These are phyloP conservation scores for Synergus laeviventris DNA, from an alignment of 2,888 invertebrate genomes.

Conservation along the genomic window DNA sequence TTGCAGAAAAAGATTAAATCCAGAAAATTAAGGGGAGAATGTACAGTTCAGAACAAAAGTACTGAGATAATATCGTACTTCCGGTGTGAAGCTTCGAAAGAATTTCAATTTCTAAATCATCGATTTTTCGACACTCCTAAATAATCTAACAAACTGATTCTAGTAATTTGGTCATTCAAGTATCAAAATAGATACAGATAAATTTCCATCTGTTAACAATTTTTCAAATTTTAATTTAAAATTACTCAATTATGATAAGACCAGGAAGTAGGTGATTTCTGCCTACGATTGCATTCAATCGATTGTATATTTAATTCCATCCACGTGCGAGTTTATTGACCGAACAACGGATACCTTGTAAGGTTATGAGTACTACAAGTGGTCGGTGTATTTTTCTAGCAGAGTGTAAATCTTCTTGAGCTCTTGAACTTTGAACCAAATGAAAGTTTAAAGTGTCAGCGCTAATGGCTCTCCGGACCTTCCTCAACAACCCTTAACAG, in stretches of 20 bases:
- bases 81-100: constrained; percentile 13
- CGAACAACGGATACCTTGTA: constrained; percentile 34
- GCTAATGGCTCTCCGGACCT: constrained; percentile 13
- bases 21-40: neutral
- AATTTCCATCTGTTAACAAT: neutral
- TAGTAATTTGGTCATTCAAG: neutral
- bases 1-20: constrained; percentile 23
- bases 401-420: constrained; percentile 14
- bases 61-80: constrained; percentile 22
- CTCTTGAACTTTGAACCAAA: constrained; percentile 28
- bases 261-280: neutral
- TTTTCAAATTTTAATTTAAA: neutral
- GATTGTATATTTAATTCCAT: constrained; percentile 27
- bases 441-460: constrained; percentile 1
- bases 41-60: constrained; percentile 34
- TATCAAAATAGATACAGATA: neutral
- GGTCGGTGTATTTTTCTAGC: constrained; percentile 36
- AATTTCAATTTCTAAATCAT: constrained; percentile 21
- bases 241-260: neutral
- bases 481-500: neutral
- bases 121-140: constrained; percentile 1
- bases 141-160: neutral
- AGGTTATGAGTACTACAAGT: constrained; percentile 33
- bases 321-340: constrained; percentile 38
- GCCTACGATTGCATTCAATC: constrained; percentile 2